Evolutionary conservation across 2,113 vertebrate genomes (phyloP), one percentile per base, ranked within the genome.

Genomic region (Chelonoidis abingdonii): DNA sequence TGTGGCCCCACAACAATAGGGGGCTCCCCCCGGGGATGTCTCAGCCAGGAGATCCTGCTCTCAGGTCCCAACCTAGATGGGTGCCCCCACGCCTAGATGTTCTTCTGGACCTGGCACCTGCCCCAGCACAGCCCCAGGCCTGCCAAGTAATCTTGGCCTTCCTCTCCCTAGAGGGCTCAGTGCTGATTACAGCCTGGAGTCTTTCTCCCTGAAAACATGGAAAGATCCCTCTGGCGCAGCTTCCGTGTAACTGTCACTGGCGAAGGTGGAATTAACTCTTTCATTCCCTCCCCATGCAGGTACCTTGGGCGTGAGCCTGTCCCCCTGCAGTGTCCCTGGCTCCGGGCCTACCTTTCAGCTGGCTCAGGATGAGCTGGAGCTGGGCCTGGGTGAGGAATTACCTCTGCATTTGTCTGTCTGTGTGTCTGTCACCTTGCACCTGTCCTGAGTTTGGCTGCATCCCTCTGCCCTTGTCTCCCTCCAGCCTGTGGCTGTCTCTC

Each of bases 281-380:
- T 57, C 11, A 7, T 12, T 6, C 14, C 27, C 27, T 0, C 10
- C 59, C 69, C 10, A 5, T 29, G 0, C 93, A 99, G 99, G 99
- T 4, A 99, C 99, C 1, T 96, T 99, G 90, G 99, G 99, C 3
- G 98, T 99, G 91, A 99, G 99, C 97, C 96, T 99, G 92, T 99
- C 99, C 75, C 99, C 99, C 1, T 99, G 99, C 98, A 99, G 99
- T 2, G 98, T 99, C 24, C 99, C 99, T 0, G 99, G 99, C 44
- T 99, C 98, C 84, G 98, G 95, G 91, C 99, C 99, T 3, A 99
- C 99, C 0, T 99, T 99, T 88, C 97, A 98, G 25, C 98, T 99
- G 85, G 98, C 98, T 7, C 97, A 97, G 0, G 98, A 99, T 3
- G 98, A 99, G 93, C 97, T 99, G 97, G 99, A 99, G 96, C 97